Evolutionary conservation across 2,797 vertebrate species (phyloP), one percentile per base, ranked within the genome.

Genomic region (Leptatherina wallacei): DNA sequence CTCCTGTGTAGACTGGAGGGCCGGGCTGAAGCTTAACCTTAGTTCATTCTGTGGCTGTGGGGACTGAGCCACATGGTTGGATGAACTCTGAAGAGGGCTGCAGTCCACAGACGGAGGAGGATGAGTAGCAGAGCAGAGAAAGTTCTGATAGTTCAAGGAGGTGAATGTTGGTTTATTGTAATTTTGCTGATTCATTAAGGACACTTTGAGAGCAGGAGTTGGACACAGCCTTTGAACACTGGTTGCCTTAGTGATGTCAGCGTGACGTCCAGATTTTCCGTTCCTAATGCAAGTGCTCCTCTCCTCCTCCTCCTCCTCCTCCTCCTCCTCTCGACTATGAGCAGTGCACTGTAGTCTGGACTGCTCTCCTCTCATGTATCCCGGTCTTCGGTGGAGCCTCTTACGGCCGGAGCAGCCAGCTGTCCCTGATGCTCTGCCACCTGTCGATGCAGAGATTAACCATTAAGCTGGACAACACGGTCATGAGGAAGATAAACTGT

Each of bases 321-420:
- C 73, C 7, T 80, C 80, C 10, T 84, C 80, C 69, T 85, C 82
- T 54, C 60, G 67, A 12, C 55, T 80, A 49, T 73, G 24, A 65
- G 60, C 24, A 71, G 86, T 73, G 61, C 83, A 65, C 65, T 84
- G 80, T 75, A 75, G 80, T 6, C 61, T 81, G 83, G 87, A 74
- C 60, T 86, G 87, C 47, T 94, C 85, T 32, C 85, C 83, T 81
- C 95, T 94, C 96, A 96, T 89, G 88, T 96, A 95, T 42, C 95
- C 96, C 0, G 95, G 96, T 74, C 92, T 92, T 80, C 82, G 92
- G 71, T 93, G 89, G 85, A 94, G 87, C 73, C 93, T 94, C 90
- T 93, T 95, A 73, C n/a, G 81, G 52, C 79, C 70, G 49, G 75
- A 79, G 13, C 42, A 83, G 2, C 71, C 84, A 49, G 83, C 84